These are phyloP conservation scores for Nasonovia ribisnigri DNA, from an alignment of 2,888 invertebrate genomes.

Conservation along the genomic window DNA sequence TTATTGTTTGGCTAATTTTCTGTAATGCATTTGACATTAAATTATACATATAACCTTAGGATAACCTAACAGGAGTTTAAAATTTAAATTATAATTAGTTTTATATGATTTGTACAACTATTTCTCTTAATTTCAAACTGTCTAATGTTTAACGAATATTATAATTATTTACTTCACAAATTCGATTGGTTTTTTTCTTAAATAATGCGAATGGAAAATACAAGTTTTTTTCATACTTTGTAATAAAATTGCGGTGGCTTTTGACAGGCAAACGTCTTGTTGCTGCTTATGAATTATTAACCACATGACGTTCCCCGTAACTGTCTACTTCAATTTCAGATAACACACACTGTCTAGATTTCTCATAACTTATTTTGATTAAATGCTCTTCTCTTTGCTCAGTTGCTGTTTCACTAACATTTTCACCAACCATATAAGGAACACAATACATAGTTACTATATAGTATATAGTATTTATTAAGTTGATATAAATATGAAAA, in stretches of 20 bases:
- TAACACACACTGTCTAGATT: constrained; percentile 45
- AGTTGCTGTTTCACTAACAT: not conserved
- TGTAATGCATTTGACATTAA: not conserved
- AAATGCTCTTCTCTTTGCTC: constrained; percentile 39
- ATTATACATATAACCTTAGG: not conserved
- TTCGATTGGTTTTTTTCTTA: not conserved
- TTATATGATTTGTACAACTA: not conserved
- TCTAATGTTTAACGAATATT: not conserved
- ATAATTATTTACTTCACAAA: not conserved
- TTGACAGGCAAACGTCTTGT: constrained; percentile 56
- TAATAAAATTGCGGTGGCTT: constrained; percentile 31
- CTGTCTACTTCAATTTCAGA: constrained; percentile 58
- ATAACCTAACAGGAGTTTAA: not conserved
- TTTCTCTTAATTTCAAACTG: not conserved
- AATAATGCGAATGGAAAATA: not conserved
- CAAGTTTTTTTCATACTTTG: not conserved
- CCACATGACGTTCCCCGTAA: constrained; percentile 25
- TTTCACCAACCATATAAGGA: not conserved
- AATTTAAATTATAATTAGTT: not conserved
- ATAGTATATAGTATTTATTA: not conserved
- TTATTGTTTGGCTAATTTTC: not conserved
- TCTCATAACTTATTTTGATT: constrained; percentile 59
- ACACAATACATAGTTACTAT: not conserved
- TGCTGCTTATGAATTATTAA: constrained; percentile 62
- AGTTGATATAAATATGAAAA: not conserved